phyloP scores from a whole-genome alignment of 92 coral and sea anemone species.

The Porites rus region DNA sequence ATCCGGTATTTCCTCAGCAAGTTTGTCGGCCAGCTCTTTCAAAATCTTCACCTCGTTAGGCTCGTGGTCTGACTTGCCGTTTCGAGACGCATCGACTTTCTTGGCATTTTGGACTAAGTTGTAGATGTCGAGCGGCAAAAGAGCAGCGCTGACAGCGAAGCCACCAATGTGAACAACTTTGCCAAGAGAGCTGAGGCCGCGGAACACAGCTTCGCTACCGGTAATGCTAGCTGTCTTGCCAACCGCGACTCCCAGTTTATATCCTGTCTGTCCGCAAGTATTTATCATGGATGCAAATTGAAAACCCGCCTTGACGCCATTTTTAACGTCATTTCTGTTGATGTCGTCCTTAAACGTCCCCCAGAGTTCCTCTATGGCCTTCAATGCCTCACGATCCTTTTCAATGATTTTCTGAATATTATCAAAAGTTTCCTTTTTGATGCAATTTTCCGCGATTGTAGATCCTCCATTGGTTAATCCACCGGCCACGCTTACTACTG shows the following conservation, averaged over 20 bases:
- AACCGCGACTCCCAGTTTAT: neutral
- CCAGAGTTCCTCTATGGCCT: constrained; percentile 14
- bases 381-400: constrained; percentile 14
- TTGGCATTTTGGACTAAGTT: neutral
- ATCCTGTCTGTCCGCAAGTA: neutral
- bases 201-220: constrained; percentile 25
- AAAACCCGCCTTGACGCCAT: neutral
- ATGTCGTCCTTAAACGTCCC: neutral
- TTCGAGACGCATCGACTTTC: constrained; percentile 14
- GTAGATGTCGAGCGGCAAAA: constrained; percentile 15
- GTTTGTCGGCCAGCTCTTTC: constrained; percentile 11
- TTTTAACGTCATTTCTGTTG: neutral
- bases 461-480: constrained; percentile 41
- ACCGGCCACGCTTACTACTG: constrained; percentile 29
- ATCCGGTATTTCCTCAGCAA: neutral
- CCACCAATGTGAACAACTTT: constrained; percentile 29
- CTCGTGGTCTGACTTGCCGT: neutral
- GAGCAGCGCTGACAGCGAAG: constrained; percentile 5
- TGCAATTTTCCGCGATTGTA: neutral
- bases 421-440: constrained; percentile 1
- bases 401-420: constrained; percentile 18
- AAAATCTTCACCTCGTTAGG: constrained; percentile 10
- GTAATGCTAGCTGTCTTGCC: neutral
- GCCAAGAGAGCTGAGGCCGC: neutral
- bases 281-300: neutral